Conservation (phyloP, 2,113 vertebrate genomes). For the Grallaria varia region DNA sequence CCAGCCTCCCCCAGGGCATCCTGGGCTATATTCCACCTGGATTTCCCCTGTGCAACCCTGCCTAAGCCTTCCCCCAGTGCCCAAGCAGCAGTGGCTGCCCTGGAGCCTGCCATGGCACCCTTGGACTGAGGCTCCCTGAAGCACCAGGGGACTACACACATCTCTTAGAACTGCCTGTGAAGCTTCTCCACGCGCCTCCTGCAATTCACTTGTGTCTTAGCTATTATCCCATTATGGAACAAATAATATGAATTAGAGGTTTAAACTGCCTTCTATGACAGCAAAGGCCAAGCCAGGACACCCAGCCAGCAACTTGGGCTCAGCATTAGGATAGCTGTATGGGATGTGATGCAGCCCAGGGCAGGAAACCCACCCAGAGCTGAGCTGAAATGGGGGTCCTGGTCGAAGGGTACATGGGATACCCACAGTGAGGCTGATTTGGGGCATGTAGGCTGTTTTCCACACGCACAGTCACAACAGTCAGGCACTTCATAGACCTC, state of each 20-base stretch:
- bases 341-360: neutral
- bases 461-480: neutral
- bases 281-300: neutral
- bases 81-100: neutral
- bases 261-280: neutral
- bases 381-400: neutral
- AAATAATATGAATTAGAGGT: neutral
- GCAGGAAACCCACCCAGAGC: neutral
- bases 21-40: fast-evolving
- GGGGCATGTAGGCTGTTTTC: neutral
- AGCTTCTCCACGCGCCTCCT: neutral
- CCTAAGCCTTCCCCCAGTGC: fast-evolving
- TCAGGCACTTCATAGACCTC: neutral
- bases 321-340: fast-evolving
- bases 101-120: neutral
- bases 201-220: fast-evolving
- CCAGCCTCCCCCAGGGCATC: fast-evolving
- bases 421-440: neutral
- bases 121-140: neutral
- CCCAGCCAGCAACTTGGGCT: fast-evolving
- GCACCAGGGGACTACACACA: fast-evolving
- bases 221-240: neutral
- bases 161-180: neutral
- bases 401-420: neutral
- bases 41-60: neutral